phyloP scores from a whole-genome alignment of 2,797 vertebrate species.

The Acestrorhynchus altus region DNA sequence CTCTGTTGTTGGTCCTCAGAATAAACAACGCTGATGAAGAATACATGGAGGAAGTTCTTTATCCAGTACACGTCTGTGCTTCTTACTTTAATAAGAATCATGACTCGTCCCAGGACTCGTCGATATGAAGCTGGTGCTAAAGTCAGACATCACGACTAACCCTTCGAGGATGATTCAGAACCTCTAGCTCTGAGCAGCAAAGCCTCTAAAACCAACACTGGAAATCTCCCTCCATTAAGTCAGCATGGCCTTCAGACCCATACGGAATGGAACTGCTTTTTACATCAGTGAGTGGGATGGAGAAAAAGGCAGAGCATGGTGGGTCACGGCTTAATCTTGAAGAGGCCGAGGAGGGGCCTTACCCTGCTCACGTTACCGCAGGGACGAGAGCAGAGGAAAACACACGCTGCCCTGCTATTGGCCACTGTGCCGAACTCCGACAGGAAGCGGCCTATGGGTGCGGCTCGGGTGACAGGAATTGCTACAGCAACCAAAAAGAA shows the following conservation, averaged over 20 bases:
- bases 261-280: conserved; percentile 68
- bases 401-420: conserved; percentile 69
- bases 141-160: neutral
- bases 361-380: conserved; percentile 73
- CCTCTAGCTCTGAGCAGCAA: conserved; percentile 57
- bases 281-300: conserved; percentile 70
- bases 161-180: conserved; percentile 10
- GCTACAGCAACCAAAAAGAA: conserved; percentile 54
- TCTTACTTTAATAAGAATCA: neutral
- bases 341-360: conserved; percentile 71
- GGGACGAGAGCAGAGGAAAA: conserved; percentile 74
- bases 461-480: conserved; percentile 64
- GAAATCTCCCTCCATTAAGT: conserved; percentile 56
- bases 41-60: neutral
- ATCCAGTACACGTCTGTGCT: neutral
- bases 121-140: neutral
- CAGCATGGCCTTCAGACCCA: conserved; percentile 50
- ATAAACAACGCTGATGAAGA: conserved; percentile 10
- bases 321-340: conserved; percentile 57
- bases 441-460: conserved; percentile 79
- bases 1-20: conserved; percentile 35
- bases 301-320: conserved; percentile 49
- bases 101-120: neutral
- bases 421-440: conserved; percentile 74
- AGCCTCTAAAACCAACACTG: conserved; percentile 56